Percentiles rank a stretch among this genome's conserved stretches.
These are phyloP conservation scores for Heliocidaris tuberculata DNA, from an alignment of 35 echinoderm and acorn worm species.

Conservation along the genomic window DNA sequence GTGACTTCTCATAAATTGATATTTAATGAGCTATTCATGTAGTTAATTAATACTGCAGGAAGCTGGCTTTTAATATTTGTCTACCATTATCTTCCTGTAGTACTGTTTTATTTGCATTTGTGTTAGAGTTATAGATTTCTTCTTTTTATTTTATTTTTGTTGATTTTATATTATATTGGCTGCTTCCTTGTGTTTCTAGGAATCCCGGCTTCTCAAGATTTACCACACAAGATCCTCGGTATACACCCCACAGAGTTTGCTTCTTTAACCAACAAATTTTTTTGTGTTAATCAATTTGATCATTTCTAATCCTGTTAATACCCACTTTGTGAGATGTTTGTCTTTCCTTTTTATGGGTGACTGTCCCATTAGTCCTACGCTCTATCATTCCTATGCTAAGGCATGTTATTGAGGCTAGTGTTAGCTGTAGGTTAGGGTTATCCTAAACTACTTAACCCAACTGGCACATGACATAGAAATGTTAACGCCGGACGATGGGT, in stretches of 20 bases:
- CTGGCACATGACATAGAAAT: too few relatives aligned
- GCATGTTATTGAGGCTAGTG: too few relatives aligned
- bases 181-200: constrained; percentile 19
- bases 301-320: neutral
- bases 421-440: too few relatives aligned
- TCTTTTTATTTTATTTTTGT: constrained; percentile 25
- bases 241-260: neutral
- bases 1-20: neutral
- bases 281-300: neutral
- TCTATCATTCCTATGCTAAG: too few relatives aligned
- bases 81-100: neutral
- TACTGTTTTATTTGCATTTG: neutral
- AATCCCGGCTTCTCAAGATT: constrained; percentile 21
- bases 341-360: too few relatives aligned
- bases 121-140: neutral
- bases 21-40: neutral
- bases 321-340: too few relatives aligned
- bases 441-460: too few relatives aligned
- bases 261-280: neutral
- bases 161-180: neutral
- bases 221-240: constrained; percentile 35
- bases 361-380: too few relatives aligned
- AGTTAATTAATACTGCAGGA: neutral
- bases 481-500: too few relatives aligned
- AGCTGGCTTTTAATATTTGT: neutral